A percentile compares a stretch with the other conserved stretches of the same genome.
phyloP scores from a whole-genome alignment of 2,888 invertebrate species.

The Conus canariensis region DNA sequence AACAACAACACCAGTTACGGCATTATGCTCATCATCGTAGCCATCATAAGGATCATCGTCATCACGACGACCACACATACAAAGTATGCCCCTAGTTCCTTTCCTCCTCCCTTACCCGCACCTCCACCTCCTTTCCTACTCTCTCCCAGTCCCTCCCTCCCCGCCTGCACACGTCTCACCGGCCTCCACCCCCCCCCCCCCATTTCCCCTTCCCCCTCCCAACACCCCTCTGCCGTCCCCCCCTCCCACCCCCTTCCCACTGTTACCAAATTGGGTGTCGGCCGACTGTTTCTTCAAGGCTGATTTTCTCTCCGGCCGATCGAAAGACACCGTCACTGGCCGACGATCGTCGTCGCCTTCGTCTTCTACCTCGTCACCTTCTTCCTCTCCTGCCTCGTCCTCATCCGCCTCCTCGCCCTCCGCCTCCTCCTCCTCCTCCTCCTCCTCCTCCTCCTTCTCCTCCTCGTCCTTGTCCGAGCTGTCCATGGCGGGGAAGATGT shows the following conservation, averaged over 20 bases:
- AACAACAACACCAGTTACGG: too few relatives aligned
- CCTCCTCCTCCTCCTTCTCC: not conserved
- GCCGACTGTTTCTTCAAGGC: slow-evolving; percentile 7
- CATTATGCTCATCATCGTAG: too few relatives aligned
- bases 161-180: not conserved
- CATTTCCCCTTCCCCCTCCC: too few relatives aligned
- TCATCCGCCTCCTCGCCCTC: slow-evolving; percentile 15
- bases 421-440: slow-evolving; percentile 19
- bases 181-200: too few relatives aligned
- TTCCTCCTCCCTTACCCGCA: too few relatives aligned
- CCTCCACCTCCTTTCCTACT: not conserved
- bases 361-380: slow-evolving; percentile 10
- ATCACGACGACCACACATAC: too few relatives aligned
- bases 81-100: too few relatives aligned
- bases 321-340: not conserved
- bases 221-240: not conserved
- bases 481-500: not conserved
- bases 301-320: slow-evolving; percentile 3
- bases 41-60: too few relatives aligned
- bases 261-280: not conserved
- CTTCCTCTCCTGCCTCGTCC: slow-evolving; percentile 21
- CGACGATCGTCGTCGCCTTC: slow-evolving; percentile 1
- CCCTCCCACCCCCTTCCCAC: not conserved
- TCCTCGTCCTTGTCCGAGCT: not conserved
- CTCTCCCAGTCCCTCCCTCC: not conserved